Base-by-base conservation (phyloP, 2,888 invertebrate genomes). In the Yponomeuta evonymella region DNA sequence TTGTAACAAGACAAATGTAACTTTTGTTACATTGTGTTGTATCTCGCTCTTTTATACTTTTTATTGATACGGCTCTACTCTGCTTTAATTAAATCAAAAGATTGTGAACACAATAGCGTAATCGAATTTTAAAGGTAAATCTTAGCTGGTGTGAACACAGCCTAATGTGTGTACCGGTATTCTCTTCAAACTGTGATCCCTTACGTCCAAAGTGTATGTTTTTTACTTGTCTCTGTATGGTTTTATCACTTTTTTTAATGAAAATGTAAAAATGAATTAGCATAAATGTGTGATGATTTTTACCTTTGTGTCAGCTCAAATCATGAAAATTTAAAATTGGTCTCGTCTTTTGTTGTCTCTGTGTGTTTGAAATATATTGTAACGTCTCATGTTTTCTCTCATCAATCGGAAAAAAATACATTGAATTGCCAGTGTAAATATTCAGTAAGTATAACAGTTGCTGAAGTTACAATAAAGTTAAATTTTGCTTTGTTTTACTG, bases 161-260 rank as follows among this genome's bases (percentile, higher is more conserved):
- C 72, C 72, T 74, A 1, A 8, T 43, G 43, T 43, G 75, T 75
- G 73, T 65, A 65, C 65, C 76, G 79, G 81, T 81, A 77, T 78
- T 75, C 79, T 65, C 65, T 70, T 69, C 73, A 72, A 75, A 75
- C 80, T 83, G 80, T 83, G 79, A 81, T 79, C 72, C 74, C 72
- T 73, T 63, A 62, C 30, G 68, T 71, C 72, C 71, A 71, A 70
- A 71, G 71, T 73, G 70, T 71, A 69, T 68, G 69, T 71, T 51
- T 70, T 73, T 74, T 73, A 72, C 74, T 73, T 62, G 15, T 62
- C 43, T 43, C 3, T 43, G 43, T 62, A 62, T 62, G 62, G 62
- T 62, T 62, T 62, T n/a, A 15, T 62, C 0, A 10, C n/a, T 5
- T 43, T 43, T 43, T 43, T 43, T 43, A 43, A 43, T 5, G 43